Evolutionary conservation across 2,797 vertebrate species (phyloP).

Genomic region (Mus caroli): DNA sequence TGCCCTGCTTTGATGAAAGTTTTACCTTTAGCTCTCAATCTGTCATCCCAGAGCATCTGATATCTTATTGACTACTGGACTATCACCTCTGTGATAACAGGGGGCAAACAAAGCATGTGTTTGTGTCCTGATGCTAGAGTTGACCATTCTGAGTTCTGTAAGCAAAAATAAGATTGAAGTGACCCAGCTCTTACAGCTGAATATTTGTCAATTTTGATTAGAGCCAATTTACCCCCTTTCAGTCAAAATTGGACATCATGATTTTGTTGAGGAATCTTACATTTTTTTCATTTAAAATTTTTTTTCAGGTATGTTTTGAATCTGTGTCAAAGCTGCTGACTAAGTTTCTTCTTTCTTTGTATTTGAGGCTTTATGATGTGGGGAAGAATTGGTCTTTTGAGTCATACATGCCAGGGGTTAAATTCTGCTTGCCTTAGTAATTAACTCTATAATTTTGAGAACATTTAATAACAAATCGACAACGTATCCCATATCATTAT

Average conservation of each 20-base stretch:
- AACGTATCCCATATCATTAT: not conserved
- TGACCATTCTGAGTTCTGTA: not conserved
- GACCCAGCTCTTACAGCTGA: constrained; percentile 1
- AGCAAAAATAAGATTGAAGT: not conserved
- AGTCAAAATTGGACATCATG: not conserved
- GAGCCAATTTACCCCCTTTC: not conserved
- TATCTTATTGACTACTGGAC: not conserved
- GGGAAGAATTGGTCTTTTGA: not conserved
- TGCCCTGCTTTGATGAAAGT: not conserved
- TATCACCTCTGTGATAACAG: not conserved
- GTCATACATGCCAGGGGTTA: not conserved
- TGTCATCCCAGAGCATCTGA: not conserved
- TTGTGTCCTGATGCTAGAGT: not conserved
- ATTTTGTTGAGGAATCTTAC: constrained; percentile 30
- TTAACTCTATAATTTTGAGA: constrained; percentile 5
- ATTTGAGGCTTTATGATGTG: not conserved
- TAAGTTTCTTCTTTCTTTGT: not conserved
- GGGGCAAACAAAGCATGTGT: not conserved
- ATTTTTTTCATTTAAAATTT: not conserved
- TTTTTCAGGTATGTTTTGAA: constrained; percentile 18
- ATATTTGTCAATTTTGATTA: not conserved
- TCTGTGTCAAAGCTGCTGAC: not conserved
- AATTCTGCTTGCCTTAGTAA: constrained; percentile 36
- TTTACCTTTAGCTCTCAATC: not conserved
- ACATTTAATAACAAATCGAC: not conserved